Percentiles rank a stretch among this genome's conserved stretches.
These are phyloP conservation scores for Calycopis cecrops DNA, from an alignment of 1,140 invertebrate genomes.

Conservation along the genomic window DNA sequence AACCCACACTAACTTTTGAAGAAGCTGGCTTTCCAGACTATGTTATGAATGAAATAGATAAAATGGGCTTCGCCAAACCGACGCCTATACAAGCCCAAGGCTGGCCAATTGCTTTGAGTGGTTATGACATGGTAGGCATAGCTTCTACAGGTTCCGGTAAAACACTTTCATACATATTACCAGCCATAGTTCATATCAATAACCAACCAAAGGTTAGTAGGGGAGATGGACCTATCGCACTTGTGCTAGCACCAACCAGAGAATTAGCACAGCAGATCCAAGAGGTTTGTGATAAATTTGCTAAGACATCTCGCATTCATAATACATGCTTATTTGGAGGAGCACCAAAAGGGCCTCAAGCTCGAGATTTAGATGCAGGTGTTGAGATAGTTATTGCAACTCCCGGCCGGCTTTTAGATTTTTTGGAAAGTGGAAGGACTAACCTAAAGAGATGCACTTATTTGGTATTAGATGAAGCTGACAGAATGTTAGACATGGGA, in stretches of 20 bases:
- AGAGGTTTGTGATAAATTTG: slow-evolving; percentile 95
- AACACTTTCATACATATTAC: slow-evolving; percentile 89
- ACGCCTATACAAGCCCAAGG: slow-evolving; percentile 94
- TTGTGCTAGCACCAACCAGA: slow-evolving; percentile 95
- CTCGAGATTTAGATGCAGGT: slow-evolving; percentile 90
- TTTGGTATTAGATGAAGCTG: slow-evolving; percentile 97
- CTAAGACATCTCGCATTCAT: slow-evolving; percentile 87
- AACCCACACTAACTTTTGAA: slow-evolving; percentile 89
- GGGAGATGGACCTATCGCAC: slow-evolving; percentile 93
- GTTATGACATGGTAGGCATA: slow-evolving; percentile 95
- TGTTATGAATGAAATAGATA: slow-evolving; percentile 85
- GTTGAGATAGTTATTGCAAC: slow-evolving; percentile 95
- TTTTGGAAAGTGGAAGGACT: slow-evolving; percentile 94
- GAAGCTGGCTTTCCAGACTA: slow-evolving; percentile 90
- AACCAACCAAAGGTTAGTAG: slow-evolving; percentile 88
- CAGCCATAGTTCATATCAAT: slow-evolving; percentile 95
- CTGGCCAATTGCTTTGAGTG: slow-evolving; percentile 95
- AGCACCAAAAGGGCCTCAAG: slow-evolving; percentile 90
- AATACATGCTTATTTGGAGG: slow-evolving; percentile 97
- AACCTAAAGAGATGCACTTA: slow-evolving; percentile 95
- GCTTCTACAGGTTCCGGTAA: slow-evolving; percentile 97
- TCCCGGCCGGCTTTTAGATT: slow-evolving; percentile 95
- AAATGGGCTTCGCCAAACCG: slow-evolving; percentile 89
- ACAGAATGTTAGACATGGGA: slow-evolving; percentile 98
- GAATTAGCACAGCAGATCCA: slow-evolving; percentile 98